Conservation (phyloP, 1,140 invertebrate genomes). For the Latrodectus geometricus region DNA sequence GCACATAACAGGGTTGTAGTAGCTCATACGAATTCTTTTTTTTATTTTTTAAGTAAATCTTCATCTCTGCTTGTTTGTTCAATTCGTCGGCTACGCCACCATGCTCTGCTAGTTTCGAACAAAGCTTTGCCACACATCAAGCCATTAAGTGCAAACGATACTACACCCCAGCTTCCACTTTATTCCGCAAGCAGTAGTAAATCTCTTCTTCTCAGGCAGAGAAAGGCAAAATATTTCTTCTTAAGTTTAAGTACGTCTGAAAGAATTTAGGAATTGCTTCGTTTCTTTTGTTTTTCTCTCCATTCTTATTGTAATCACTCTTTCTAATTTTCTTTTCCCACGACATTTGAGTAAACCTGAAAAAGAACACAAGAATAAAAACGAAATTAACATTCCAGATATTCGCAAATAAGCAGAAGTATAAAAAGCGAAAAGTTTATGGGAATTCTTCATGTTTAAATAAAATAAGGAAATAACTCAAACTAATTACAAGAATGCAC, state of each 20-base stretch:
- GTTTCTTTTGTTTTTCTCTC: not conserved
- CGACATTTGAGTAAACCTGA: too few species aligned
- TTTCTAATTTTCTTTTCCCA: not conserved
- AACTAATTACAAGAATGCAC: too few species aligned
- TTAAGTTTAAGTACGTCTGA: slow-evolving; percentile 5
- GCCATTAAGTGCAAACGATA: slow-evolving; percentile 49
- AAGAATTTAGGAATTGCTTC: not conserved
- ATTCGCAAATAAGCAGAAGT: too few species aligned
- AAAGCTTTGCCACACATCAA: slow-evolving; percentile 31
- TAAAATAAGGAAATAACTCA: too few species aligned
- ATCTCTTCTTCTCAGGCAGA: not conserved
- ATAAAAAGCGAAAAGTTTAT: too few species aligned
- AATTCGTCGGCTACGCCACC: slow-evolving; percentile 27
- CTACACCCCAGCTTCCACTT: slow-evolving; percentile 23
- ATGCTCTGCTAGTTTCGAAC: slow-evolving; percentile 51
- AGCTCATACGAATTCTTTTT: slow-evolving; percentile 10
- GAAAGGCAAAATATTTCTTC: not conserved
- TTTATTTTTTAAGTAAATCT: not conserved
- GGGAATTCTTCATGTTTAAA: too few species aligned
- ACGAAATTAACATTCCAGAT: too few species aligned
- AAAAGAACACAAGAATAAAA: too few species aligned
- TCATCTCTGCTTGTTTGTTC: slow-evolving; percentile 28
- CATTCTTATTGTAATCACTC: not conserved
- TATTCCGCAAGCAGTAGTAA: not conserved
- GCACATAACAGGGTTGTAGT: slow-evolving; percentile 31